Base-by-base conservation (phyloP, 2,888 invertebrate genomes). In the Mongoloraphidia duomilia region DNA sequence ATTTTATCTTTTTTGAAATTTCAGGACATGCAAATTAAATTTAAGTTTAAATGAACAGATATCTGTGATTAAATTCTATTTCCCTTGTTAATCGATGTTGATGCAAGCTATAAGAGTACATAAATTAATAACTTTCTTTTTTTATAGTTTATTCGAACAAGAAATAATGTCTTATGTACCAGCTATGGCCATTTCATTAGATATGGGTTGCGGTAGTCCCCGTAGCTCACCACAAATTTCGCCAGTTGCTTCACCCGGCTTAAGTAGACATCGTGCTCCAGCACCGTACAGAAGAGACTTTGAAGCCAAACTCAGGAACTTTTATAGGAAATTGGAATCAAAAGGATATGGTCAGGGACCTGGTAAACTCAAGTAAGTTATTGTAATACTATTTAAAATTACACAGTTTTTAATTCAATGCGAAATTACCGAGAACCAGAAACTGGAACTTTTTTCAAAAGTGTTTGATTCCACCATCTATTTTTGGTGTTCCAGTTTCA, bases 131-230 rank as follows among this genome's bases (percentile, higher is more conserved):
- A 6, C 5, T 26, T 36, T 41, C 9, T 11, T 34, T 55, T 52
- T 54, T 73, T 75, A 43, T 77, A 95, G 95, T 77, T 80, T 94
- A 62, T 94, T 95, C 75, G 95, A 96, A 71, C 90, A 95, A 76
- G 94, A 95, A 77, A 94, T 95, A 64, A 93, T 95, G 94, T 92
- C 92, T 59, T 94, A 93, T 72, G 88, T 94, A 63, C 94, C 91
- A 54, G 77, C 79, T 6, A 74, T 75, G 56, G 49, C 53, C 8
- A 53, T 56, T 47, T 59, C 55, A 49, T 50, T 53, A 34, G 65
- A 67, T 4, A 67, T 65, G 43, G 65, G 66, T 58, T 66, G 65
- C 33, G 62, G 72, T 57, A 76, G 73, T 58, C 78, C 74, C 43
- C 58, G 75, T 50, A 72, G 71, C 46, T 80, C 80, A 50, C 78